Conservation (phyloP, 2,888 invertebrate genomes). For the Aleiodes alternator region DNA sequence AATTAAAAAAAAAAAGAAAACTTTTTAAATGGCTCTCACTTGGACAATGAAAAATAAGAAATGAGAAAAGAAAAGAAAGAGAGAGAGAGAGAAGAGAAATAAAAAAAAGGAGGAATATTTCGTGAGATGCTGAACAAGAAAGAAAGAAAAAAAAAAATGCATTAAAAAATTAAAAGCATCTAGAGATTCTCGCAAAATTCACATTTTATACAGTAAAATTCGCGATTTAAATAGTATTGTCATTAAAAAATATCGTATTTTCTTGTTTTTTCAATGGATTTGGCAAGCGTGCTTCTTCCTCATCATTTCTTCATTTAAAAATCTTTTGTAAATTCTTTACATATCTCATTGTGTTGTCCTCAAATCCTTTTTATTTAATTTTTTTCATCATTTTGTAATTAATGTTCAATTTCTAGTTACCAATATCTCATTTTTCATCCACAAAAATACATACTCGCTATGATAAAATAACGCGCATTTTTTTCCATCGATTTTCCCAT, state of each 20-base stretch:
- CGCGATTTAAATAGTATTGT: constrained; percentile 57
- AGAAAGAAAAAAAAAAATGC: constrained; percentile 26
- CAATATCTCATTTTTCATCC: neutral
- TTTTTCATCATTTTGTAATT: too few relatives aligned
- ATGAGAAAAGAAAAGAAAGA: neutral
- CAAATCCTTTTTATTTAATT: constrained; percentile 48
- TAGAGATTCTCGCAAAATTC: constrained; percentile 1
- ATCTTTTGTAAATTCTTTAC: constrained; percentile 2
- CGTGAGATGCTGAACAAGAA: constrained; percentile 27
- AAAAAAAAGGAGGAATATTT: neutral
- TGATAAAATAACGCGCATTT: constrained; percentile 67
- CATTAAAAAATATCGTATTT: constrained; percentile 67
- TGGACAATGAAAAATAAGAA: neutral
- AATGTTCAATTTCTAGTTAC: constrained; percentile 15
- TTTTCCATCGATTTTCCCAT: constrained; percentile 64
- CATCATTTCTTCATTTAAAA: neutral
- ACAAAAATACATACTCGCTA: constrained; percentile 57
- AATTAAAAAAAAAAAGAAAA: neutral
- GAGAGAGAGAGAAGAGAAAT: neutral
- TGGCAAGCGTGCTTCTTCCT: constrained; percentile 64
- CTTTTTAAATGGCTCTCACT: neutral
- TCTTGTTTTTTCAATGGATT: constrained; percentile 53
- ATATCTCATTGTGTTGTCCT: constrained; percentile 3
- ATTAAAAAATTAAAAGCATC: constrained; percentile 25
- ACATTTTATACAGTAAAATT: constrained; percentile 40